Percentiles rank a stretch among this genome's conserved stretches.
Conservation (phyloP, 2,797 vertebrate genomes). For the Tokudaia tokunoshimensis region DNA sequence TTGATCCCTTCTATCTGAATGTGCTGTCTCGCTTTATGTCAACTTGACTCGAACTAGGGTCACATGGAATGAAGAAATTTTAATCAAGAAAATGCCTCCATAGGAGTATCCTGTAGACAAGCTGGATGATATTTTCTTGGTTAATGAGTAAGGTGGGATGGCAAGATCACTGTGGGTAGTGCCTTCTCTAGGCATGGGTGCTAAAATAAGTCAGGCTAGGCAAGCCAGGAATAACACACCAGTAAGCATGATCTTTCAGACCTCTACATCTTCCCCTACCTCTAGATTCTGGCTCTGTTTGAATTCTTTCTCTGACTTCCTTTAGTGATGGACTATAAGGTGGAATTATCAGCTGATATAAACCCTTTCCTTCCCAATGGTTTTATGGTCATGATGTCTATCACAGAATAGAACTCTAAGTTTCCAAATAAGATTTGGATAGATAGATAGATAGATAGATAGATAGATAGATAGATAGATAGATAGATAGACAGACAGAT, state of each 20-base stretch:
- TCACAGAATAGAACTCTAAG: too few species aligned
- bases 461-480: not conserved
- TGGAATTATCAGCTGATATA: not conserved
- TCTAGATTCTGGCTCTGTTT: not conserved
- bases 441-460: not conserved
- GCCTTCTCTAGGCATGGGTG: fast-evolving
- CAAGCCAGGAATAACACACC: not conserved
- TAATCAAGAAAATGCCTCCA: not conserved
- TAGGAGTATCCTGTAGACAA: not conserved
- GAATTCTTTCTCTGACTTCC: not conserved
- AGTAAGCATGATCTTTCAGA: not conserved
- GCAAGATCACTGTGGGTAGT: not conserved
- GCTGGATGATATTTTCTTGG: not conserved
- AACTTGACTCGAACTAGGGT: not conserved
- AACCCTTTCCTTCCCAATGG: not conserved
- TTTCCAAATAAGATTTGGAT: slow-evolving; percentile 67
- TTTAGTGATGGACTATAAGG: not conserved
- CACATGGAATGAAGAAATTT: not conserved
- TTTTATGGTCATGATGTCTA: not conserved
- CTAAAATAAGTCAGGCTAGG: not conserved
- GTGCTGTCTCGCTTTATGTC: not conserved
- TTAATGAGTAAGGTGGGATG: not conserved
- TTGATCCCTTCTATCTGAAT: not conserved
- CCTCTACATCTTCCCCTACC: too few species aligned
- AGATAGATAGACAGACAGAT: slow-evolving; percentile 22